Evolutionary conservation across 2,113 vertebrate species (phyloP).

Genomic region (Ctenodactylus gundi): DNA sequence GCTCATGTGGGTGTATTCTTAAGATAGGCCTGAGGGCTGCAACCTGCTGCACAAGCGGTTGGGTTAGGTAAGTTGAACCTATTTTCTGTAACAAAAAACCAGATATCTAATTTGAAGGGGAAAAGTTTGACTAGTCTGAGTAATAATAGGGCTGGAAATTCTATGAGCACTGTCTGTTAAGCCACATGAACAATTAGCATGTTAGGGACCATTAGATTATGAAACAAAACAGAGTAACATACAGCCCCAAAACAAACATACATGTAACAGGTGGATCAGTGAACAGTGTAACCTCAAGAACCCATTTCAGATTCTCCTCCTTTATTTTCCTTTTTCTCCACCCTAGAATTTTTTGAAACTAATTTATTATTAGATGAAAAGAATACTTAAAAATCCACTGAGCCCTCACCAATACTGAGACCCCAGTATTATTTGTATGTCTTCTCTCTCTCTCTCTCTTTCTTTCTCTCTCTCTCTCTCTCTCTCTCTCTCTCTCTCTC

Average conservation of each 20-base stretch:
- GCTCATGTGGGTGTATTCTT: not conserved
- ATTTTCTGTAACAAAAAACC: not conserved
- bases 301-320: not conserved
- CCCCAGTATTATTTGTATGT: not conserved
- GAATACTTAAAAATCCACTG: too few relatives aligned
- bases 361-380: too few relatives aligned
- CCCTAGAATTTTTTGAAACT: too few relatives aligned
- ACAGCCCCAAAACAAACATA: not conserved
- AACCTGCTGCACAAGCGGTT: not conserved
- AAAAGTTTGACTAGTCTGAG: constrained; percentile 35
- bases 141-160: constrained; percentile 28
- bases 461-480: too few relatives aligned
- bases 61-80: not conserved
- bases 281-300: not conserved
- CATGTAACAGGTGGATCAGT: not conserved
- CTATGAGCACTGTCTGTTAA: not conserved
- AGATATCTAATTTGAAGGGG: constrained; percentile 21
- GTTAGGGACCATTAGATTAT: not conserved
- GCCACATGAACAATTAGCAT: constrained; percentile 1
- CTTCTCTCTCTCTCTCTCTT: not conserved
- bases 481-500: too few relatives aligned
- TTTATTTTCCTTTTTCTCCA: not conserved
- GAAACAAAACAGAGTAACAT: not conserved
- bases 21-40: not conserved
- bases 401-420: too few relatives aligned